Conservation (phyloP, 1,140 invertebrate species). For the Drosophila baimaii region DNA sequence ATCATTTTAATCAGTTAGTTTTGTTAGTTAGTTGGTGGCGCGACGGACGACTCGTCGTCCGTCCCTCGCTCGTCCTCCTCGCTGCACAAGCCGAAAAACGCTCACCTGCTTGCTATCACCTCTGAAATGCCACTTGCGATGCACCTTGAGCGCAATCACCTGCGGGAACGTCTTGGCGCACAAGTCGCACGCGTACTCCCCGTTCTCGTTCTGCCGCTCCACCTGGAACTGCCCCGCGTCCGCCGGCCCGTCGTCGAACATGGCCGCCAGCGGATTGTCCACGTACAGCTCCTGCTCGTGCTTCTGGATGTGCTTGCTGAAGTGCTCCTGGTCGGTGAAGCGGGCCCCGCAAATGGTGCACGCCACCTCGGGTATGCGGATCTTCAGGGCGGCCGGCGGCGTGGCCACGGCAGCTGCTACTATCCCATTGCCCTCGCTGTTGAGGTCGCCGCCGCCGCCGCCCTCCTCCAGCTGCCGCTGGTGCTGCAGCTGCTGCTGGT, state of each 20-base stretch:
- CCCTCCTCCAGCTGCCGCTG: conserved; percentile 23
- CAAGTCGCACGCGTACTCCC: conserved; percentile 83
- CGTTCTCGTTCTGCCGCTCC: conserved; percentile 81
- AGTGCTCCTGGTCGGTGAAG: conserved; percentile 81
- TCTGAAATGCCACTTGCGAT: conserved; percentile 85
- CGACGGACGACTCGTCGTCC: conserved; percentile 29
- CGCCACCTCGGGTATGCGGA: conserved; percentile 77
- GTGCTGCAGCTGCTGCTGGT: conserved; percentile 31
- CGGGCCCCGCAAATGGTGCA: conserved; percentile 80
- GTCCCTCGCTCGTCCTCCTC: conserved; percentile 57
- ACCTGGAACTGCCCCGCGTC: conserved; percentile 81
- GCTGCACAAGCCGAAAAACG: conserved; percentile 84
- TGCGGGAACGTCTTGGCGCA: conserved; percentile 83
- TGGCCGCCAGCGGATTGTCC: conserved; percentile 80
- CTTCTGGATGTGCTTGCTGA: conserved; percentile 80
- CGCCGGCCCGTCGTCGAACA: conserved; percentile 82
- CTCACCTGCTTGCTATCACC: conserved; percentile 85
- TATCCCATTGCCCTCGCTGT: conserved; percentile 9
- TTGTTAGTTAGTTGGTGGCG: conserved; percentile 24
- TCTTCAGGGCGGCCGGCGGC: conserved; percentile 54
- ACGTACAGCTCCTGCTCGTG: conserved; percentile 82
- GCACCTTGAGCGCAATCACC: conserved; percentile 84
- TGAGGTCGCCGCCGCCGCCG: too few relatives aligned
- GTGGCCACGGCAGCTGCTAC: too few relatives aligned
- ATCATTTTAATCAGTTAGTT: conserved; percentile 19